Percentiles rank a stretch among this genome's conserved stretches.
These are phyloP conservation scores for Volucella inanis DNA, from an alignment of 2,888 invertebrate genomes.

Conservation along the genomic window DNA sequence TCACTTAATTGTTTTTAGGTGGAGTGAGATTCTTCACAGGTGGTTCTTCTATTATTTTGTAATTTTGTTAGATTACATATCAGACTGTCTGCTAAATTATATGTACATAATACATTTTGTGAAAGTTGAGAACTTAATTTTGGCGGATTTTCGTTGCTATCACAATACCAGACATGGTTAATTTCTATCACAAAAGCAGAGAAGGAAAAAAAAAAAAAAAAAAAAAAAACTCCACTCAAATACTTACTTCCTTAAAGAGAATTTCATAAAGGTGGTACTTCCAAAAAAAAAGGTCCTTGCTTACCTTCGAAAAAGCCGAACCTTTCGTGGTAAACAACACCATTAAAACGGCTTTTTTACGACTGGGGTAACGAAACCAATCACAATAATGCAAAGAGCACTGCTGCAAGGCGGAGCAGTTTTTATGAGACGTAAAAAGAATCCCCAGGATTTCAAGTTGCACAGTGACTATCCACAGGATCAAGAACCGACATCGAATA, in stretches of 20 bases:
- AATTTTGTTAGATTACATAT: too few relatives aligned
- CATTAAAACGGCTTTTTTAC: constrained; percentile 60
- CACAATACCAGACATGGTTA: neutral
- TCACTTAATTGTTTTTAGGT: too few relatives aligned
- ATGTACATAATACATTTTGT: constrained; percentile 8
- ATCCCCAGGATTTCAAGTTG: constrained; percentile 61
- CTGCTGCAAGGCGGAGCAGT: constrained; percentile 30
- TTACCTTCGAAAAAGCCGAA: constrained; percentile 21
- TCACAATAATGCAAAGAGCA: constrained; percentile 50
- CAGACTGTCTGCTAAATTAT: too few relatives aligned
- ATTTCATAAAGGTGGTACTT: constrained; percentile 36
- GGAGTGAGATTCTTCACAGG: too few relatives aligned
- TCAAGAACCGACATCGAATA: constrained; percentile 51
- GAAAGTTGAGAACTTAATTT: constrained; percentile 51
- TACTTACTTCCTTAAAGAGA: neutral
- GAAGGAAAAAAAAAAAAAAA: constrained; percentile 16
- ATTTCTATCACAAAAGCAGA: constrained; percentile 11
- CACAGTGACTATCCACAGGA: constrained; percentile 28
- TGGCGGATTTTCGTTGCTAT: constrained; percentile 23
- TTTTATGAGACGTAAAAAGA: constrained; percentile 62
- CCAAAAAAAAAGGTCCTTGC: constrained; percentile 9
- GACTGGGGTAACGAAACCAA: constrained; percentile 63
- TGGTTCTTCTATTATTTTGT: too few relatives aligned
- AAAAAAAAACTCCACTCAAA: neutral
- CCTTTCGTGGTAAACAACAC: constrained; percentile 42